Conservation (phyloP, 1,140 invertebrate species). For the Neodiprion fabricii region DNA sequence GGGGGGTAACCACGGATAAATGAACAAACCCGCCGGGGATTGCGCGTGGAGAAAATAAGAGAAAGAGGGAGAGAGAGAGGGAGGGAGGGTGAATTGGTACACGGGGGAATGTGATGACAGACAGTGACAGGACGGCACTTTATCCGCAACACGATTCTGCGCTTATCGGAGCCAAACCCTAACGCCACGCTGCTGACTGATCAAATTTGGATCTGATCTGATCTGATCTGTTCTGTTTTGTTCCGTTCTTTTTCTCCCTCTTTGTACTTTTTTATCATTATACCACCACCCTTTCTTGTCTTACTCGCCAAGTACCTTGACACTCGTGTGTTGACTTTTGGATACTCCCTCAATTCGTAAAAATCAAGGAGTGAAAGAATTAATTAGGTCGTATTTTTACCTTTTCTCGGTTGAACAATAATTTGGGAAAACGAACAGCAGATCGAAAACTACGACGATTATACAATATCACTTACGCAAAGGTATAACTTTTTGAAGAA, state of each 20-base stretch:
- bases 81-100: constrained; percentile 19
- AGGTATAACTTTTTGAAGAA: too few relatives aligned
- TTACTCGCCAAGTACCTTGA: too few relatives aligned
- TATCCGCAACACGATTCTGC: constrained; percentile 59
- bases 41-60: background rate
- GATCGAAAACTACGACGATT: too few relatives aligned
- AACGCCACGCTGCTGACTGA: constrained; percentile 35
- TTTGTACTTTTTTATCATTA: background rate
- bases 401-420: too few relatives aligned
- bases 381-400: too few relatives aligned
- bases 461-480: too few relatives aligned
- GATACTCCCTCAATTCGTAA: too few relatives aligned
- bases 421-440: too few relatives aligned
- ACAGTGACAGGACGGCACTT: constrained; percentile 55
- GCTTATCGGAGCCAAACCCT: constrained; percentile 55
- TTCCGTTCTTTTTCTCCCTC: background rate
- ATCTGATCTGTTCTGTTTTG: constrained; percentile 30
- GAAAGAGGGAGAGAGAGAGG: background rate
- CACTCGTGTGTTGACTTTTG: too few relatives aligned
- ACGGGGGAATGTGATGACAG: constrained; percentile 39
- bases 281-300: too few relatives aligned
- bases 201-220: constrained; percentile 41
- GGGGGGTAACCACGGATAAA: too few relatives aligned
- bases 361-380: too few relatives aligned
- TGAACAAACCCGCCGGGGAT: background rate